Conservation (phyloP, 2,888 invertebrate species). For the Drosophila subquinaria region DNA sequence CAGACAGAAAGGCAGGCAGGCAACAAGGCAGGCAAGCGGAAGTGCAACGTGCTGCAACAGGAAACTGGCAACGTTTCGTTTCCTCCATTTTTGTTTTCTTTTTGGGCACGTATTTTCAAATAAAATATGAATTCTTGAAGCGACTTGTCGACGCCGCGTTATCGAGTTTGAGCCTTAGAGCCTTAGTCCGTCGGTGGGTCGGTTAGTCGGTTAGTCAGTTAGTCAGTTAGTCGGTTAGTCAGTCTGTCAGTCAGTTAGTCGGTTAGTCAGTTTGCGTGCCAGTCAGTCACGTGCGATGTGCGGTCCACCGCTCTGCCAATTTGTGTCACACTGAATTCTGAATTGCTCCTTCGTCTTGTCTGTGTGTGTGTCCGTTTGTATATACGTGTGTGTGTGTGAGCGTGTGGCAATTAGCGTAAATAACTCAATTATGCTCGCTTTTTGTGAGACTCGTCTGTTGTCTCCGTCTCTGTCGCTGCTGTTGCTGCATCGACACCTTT, state of each 20-base stretch:
- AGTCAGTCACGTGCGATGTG: constrained; percentile 56
- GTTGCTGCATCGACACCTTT: constrained; percentile 62
- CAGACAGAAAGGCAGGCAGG: background rate
- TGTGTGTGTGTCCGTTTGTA: background rate
- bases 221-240: background rate
- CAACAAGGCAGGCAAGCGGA: constrained; percentile 11
- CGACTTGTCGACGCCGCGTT: constrained; percentile 6
- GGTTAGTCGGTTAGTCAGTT: constrained; percentile 12
- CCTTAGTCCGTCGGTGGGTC: constrained; percentile 6
- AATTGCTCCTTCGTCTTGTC: background rate
- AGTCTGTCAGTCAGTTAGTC: constrained; percentile 20
- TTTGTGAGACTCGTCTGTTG: constrained; percentile 26
- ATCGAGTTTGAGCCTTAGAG: background rate
- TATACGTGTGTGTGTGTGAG: constrained; percentile 13
- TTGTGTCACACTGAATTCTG: constrained; percentile 32
- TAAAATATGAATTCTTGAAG: constrained; percentile 39
- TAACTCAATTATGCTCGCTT: constrained; percentile 71
- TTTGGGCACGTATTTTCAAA: constrained; percentile 24
- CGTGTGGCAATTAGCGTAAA: constrained; percentile 68
- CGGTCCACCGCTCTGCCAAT: constrained; percentile 52
- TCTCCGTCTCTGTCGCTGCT: background rate
- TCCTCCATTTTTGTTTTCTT: background rate
- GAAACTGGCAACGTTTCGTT: constrained; percentile 29
- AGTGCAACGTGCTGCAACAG: constrained; percentile 54
- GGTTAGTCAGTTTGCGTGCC: constrained; percentile 24